These are phyloP conservation scores for Andrena haemorrhoa DNA, from an alignment of 2,888 invertebrate genomes.

Conservation along the genomic window DNA sequence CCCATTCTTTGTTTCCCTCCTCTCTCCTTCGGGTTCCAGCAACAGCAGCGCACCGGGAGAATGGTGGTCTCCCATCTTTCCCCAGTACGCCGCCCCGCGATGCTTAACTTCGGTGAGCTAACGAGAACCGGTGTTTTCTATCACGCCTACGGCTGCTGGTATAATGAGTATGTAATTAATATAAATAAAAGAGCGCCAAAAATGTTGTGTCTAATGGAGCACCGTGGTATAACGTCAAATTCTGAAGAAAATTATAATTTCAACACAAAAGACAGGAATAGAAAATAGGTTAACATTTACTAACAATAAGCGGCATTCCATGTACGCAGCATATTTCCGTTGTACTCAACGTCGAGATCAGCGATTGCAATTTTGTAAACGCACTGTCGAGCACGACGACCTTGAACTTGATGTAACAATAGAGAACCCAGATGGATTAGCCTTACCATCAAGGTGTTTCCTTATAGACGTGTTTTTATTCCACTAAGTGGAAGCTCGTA, in stretches of 20 bases:
- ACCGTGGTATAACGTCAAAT: no score
- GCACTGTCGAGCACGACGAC: conserved; percentile 73
- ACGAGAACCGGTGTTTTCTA: no score
- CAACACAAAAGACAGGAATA: neutral
- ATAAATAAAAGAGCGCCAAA: no score
- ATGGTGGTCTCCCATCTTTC: no score
- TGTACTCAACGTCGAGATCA: conserved; percentile 17
- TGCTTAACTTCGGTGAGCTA: no score
- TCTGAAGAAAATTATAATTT: neutral
- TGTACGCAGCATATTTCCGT: neutral
- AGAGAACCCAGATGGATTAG: neutral
- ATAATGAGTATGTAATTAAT: no score
- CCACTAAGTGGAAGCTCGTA: neutral
- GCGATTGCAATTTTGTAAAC: conserved; percentile 60
- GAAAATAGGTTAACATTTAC: neutral
- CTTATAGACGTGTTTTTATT: conserved; percentile 1
- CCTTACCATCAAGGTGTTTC: conserved; percentile 2
- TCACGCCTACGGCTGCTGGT: no score
- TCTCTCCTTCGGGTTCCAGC: no score
- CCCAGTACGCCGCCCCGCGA: no score
- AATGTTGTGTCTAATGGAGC: no score
- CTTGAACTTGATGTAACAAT: conserved; percentile 74
- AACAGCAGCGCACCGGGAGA: no score
- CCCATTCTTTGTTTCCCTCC: no score
- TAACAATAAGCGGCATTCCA: neutral